These are phyloP conservation scores for Palaemon carinicauda DNA, from an alignment of 1,140 invertebrate species.

Conservation along the genomic window DNA sequence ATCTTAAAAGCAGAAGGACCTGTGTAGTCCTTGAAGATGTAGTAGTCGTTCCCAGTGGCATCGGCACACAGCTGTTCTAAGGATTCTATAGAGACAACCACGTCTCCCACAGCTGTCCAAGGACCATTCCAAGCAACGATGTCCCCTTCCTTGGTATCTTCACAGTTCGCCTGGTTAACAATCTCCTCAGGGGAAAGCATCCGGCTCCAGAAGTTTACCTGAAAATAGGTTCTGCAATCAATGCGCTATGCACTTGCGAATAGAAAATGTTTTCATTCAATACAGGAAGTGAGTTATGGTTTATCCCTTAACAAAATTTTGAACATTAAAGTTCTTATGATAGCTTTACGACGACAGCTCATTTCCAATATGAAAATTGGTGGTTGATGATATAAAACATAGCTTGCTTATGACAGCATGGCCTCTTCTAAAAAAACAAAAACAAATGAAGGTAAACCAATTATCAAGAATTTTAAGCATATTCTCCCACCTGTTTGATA, in stretches of 20 bases:
- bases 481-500: no score
- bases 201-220: slow-evolving; percentile 57
- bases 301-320: neutral
- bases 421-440: no score
- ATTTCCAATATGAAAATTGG: no score
- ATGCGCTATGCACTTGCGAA: no score
- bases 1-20: slow-evolving; percentile 35
- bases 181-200: slow-evolving; percentile 30
- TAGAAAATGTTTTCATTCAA: neutral
- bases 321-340: no score
- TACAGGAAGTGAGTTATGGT: neutral
- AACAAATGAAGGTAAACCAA: no score
- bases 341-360: no score
- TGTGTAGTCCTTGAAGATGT: slow-evolving; percentile 35
- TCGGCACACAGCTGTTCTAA: slow-evolving; percentile 37
- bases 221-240: neutral
- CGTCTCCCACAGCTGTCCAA: slow-evolving; percentile 38
- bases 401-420: no score
- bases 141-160: slow-evolving; percentile 9
- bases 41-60: slow-evolving; percentile 41
- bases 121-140: slow-evolving; percentile 36
- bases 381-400: no score
- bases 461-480: no score
- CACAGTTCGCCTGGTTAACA: slow-evolving; percentile 24
- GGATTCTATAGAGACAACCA: slow-evolving; percentile 16